Base-by-base conservation (phyloP, 2,888 invertebrate species). In the Cheilosia variabilis region DNA sequence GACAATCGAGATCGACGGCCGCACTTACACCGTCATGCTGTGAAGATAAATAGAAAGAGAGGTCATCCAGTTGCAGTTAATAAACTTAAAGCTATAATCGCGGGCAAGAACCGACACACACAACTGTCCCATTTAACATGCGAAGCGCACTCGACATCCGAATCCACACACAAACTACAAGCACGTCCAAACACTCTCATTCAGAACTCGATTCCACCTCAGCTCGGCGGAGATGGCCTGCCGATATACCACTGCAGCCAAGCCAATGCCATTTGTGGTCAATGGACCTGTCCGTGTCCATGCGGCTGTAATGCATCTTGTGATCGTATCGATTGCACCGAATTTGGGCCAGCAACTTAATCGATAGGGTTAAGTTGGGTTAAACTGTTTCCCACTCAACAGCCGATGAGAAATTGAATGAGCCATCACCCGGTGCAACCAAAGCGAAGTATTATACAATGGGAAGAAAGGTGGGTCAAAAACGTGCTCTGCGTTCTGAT, bases 381-480 rank as follows among this genome's bases (percentile, higher is more conserved):
- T 81, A 81, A 80, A 57, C 43, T 43, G 15, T 76, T 68, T 34
- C n/a, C 41, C 41, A 6, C 27, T 37, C 9, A 13, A 10, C 19
- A 57, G 34, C 53, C 31, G 22, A 13, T 58, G 66, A 22, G 47
- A 63, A 65, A 50, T 78, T 34, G 47, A 71, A 63, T 69, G 57
- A 78, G 69, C 47, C 62, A 71, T 69, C 69, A 57, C 22, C 52
- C 41, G 31, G 27, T 10, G 19, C 15, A 69, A 24, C 37, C 34
- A 31, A 13, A 53, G 55, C 34, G 47, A 4, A 50, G 50, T 17
- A 15, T 19, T 57, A 15, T 62, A 17, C 50, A 58, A 77, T 43
- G 22, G 52, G 9, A 41, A 24, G 31, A 86, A 81, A 86, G 81
- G 76, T 86, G 77, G 86, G 86, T 86, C 86, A 86, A 81, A 76